phyloP scores from a whole-genome alignment of 2,797 vertebrate genomes.

The Adelosebastes latens region DNA sequence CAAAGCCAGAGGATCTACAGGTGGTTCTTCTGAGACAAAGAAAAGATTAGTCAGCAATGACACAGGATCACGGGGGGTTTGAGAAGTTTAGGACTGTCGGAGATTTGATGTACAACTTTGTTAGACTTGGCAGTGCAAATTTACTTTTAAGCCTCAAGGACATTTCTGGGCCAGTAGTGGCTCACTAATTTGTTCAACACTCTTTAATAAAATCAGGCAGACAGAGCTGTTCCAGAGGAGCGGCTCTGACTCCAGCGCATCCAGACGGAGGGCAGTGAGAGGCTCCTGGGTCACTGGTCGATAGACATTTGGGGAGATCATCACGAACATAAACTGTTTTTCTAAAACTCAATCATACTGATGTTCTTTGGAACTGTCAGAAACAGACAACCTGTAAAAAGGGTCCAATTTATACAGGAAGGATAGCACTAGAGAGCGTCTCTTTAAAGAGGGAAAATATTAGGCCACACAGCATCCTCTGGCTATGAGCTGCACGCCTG shows the following conservation, averaged over 20 bases:
- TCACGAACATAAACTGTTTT: background rate
- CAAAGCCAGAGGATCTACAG: conserved; percentile 11
- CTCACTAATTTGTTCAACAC: conserved; percentile 41
- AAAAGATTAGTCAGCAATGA: conserved; percentile 23
- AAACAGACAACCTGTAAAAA: background rate
- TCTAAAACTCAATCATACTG: background rate
- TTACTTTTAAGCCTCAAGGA: conserved; percentile 49
- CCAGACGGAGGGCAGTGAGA: background rate
- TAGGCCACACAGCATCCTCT: background rate
- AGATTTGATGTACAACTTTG: conserved; percentile 26
- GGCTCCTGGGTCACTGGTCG: conserved; percentile 1
- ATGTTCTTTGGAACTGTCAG: background rate
- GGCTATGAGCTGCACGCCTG: conserved; percentile 21
- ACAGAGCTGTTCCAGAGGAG: conserved; percentile 31
- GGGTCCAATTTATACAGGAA: background rate
- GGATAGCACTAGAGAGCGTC: background rate
- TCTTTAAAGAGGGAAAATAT: conserved; percentile 15
- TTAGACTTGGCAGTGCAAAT: conserved; percentile 34
- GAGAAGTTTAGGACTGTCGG: conserved; percentile 3
- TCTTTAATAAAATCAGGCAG: conserved; percentile 38
- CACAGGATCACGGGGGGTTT: conserved; percentile 18
- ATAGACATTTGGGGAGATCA: background rate
- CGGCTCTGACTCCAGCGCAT: background rate
- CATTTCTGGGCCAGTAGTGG: conserved; percentile 31
- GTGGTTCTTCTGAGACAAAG: background rate